phyloP scores from a whole-genome alignment of 1,140 invertebrate genomes.

The Ruditapes philippinarum region DNA sequence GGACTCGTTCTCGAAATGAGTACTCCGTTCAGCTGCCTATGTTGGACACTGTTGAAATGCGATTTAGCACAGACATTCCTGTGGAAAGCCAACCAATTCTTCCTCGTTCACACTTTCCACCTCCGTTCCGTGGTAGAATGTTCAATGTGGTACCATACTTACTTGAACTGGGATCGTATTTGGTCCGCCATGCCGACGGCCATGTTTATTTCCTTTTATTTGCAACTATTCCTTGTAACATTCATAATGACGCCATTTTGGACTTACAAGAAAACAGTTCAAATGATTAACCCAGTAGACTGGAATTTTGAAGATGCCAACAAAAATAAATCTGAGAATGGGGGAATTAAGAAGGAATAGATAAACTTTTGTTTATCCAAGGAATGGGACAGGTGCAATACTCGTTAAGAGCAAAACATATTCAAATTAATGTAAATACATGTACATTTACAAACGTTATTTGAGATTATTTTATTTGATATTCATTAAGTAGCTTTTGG shows the following conservation, averaged over 20 bases:
- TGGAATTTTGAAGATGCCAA: conserved; percentile 83
- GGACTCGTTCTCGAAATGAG: conserved; percentile 84
- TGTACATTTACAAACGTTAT: too few species aligned
- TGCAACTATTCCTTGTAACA: conserved; percentile 77
- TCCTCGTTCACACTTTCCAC: conserved; percentile 84
- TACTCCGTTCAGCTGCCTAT: conserved; percentile 83
- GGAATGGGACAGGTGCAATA: not conserved
- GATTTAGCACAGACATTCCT: conserved; percentile 75
- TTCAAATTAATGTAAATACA: too few species aligned
- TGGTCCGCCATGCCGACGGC: conserved; percentile 76
- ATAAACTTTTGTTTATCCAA: too few species aligned
- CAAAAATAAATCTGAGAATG: conserved; percentile 68
- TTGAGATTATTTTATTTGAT: too few species aligned
- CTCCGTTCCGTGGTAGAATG: conserved; percentile 82
- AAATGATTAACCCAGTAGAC: conserved; percentile 82
- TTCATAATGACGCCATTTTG: conserved; percentile 85
- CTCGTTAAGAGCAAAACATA: too few species aligned
- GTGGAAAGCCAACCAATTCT: conserved; percentile 84
- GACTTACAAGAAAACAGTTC: conserved; percentile 85
- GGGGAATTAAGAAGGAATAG: conserved; percentile 42
- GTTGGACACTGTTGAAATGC: conserved; percentile 83
- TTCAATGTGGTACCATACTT: conserved; percentile 80
- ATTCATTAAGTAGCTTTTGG: too few species aligned
- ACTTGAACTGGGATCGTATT: conserved; percentile 78
- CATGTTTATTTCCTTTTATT: conserved; percentile 77